Evolutionary conservation across 2,113 vertebrate genomes (phyloP).

Genomic region (Grantiella picta): DNA sequence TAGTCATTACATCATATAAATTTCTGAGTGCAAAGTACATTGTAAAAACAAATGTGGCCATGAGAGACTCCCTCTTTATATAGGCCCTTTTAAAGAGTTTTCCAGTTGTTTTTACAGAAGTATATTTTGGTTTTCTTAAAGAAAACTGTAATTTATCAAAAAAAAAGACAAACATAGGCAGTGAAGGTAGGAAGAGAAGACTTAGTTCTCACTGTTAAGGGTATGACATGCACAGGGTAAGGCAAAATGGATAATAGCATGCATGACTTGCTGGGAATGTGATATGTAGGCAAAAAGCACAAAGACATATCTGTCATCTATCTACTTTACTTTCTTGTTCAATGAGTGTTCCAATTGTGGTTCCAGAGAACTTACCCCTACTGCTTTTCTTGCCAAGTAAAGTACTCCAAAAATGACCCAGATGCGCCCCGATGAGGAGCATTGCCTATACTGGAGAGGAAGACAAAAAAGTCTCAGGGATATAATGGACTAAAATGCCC

Average conservation of each 20-base stretch:
- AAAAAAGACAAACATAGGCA: background rate
- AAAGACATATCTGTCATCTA: background rate
- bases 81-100: background rate
- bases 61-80: background rate
- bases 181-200: background rate
- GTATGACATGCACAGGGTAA: background rate
- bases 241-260: background rate
- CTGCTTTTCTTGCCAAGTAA: background rate
- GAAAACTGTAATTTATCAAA: background rate
- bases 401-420: background rate
- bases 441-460: background rate
- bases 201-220: background rate
- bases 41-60: background rate
- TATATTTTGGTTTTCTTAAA: background rate
- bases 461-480: background rate
- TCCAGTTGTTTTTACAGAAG: background rate
- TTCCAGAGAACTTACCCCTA: background rate
- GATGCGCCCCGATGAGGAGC: background rate
- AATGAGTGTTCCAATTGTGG: background rate
- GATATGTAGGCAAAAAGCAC: background rate
- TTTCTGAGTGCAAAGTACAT: constrained; percentile 4
- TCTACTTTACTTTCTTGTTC: background rate
- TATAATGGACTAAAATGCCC: accelerated
- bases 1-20: background rate
- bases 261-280: background rate